These are phyloP conservation scores for Anguilla anguilla DNA, from an alignment of 2,797 vertebrate genomes.

Conservation along the genomic window DNA sequence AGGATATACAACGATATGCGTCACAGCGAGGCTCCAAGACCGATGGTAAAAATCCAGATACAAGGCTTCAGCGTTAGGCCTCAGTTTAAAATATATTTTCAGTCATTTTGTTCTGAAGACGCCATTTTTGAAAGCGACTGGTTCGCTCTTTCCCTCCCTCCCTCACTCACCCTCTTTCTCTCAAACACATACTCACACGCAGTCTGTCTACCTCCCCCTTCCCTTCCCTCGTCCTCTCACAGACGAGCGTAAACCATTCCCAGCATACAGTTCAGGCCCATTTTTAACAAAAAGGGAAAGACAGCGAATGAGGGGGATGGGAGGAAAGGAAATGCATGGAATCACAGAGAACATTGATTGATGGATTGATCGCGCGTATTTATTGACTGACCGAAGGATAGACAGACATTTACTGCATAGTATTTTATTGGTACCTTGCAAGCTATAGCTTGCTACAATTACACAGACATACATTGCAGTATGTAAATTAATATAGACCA, in stretches of 20 bases:
- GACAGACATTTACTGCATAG: not conserved
- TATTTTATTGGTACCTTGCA: not conserved
- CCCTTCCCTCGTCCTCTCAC: conserved; percentile 24
- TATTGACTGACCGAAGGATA: not conserved
- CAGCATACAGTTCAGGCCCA: conserved; percentile 44
- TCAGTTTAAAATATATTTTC: conserved; percentile 71
- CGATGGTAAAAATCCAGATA: conserved; percentile 48
- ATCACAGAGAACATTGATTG: conserved; percentile 3
- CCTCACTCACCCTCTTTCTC: conserved; percentile 48
- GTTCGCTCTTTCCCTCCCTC: conserved; percentile 66
- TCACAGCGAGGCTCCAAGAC: conserved; percentile 1
- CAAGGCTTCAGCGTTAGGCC: conserved; percentile 64
- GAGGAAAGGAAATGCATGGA: conserved; percentile 24
- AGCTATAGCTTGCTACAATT: not conserved
- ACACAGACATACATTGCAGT: not conserved
- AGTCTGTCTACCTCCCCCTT: conserved; percentile 35
- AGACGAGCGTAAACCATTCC: conserved; percentile 40
- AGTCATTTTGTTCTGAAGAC: conserved; percentile 79
- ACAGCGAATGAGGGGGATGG: conserved; percentile 25
- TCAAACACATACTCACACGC: conserved; percentile 33
- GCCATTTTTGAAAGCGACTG: conserved; percentile 84
- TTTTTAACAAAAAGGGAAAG: conserved; percentile 39
- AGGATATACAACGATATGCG: not conserved
- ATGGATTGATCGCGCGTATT: conserved; percentile 6
- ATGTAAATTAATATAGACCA: not conserved